Conservation (phyloP, 1,140 invertebrate genomes). For the Drosophila mojavensis region DNA sequence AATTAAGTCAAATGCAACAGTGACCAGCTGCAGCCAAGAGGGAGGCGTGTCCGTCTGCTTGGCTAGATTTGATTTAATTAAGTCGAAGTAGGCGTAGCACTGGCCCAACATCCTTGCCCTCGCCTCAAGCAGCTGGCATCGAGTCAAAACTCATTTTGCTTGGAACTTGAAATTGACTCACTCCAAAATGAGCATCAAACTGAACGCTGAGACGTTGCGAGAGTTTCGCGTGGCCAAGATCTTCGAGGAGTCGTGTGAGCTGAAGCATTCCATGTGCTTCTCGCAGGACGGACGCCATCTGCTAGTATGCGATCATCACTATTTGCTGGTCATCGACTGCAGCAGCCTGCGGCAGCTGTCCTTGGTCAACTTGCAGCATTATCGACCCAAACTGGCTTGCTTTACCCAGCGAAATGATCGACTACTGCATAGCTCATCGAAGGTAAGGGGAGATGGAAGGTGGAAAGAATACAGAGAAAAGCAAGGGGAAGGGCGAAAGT, state of each 20-base stretch:
- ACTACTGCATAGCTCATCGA: slow-evolving; percentile 48
- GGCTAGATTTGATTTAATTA: slow-evolving; percentile 67
- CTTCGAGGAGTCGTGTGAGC: slow-evolving; percentile 24
- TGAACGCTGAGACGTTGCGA: slow-evolving; percentile 30
- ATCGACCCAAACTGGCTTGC: slow-evolving; percentile 45
- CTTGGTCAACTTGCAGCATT: slow-evolving; percentile 40
- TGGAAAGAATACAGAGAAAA: too few relatives aligned
- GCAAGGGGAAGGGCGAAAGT: too few relatives aligned
- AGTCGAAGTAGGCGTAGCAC: slow-evolving; percentile 32
- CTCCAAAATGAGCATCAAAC: slow-evolving; percentile 2
- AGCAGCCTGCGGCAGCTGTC: slow-evolving; percentile 9
- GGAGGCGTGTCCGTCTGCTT: slow-evolving; percentile 42
- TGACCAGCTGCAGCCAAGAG: slow-evolving; percentile 13
- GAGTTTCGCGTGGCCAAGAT: slow-evolving; percentile 49
- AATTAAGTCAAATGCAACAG: slow-evolving; percentile 67
- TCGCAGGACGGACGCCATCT: slow-evolving; percentile 40
- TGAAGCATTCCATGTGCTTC: slow-evolving; percentile 40
- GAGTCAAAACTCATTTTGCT: slow-evolving; percentile 26
- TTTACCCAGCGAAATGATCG: slow-evolving; percentile 28
- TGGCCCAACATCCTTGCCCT: neutral
- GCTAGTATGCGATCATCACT: slow-evolving; percentile 31
- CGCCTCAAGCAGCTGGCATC: neutral
- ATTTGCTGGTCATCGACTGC: slow-evolving; percentile 35
- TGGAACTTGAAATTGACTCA: neutral
- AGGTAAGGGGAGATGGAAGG: slow-evolving; percentile 25